A percentile compares a stretch with the other conserved stretches of the same genome.
Evolutionary conservation across 1,140 invertebrate genomes (phyloP).

Genomic region (Calliopsis andreniformis): DNA sequence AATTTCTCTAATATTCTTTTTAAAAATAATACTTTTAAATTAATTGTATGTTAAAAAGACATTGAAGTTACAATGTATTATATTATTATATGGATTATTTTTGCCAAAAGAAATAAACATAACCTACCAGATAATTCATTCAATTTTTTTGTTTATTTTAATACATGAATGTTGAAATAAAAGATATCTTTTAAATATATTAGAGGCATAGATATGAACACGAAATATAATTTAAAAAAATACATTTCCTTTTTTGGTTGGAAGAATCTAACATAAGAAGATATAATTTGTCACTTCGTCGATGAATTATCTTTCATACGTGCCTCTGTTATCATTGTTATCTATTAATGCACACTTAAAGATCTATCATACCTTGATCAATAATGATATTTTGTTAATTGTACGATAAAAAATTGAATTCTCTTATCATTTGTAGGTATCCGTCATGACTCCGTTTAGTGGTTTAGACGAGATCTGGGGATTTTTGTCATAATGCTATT

Average conservation of each 20-base stretch:
- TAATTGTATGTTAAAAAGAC: neutral
- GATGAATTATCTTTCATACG: slow-evolving; percentile 7
- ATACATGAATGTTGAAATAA: neutral
- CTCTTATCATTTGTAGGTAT: slow-evolving; percentile 59
- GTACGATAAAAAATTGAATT: slow-evolving; percentile 46
- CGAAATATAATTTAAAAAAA: slow-evolving; percentile 12
- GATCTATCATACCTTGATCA: slow-evolving; percentile 50
- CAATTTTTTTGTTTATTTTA: neutral
- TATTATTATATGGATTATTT: neutral
- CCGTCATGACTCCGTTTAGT: slow-evolving; percentile 16
- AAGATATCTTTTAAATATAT: neutral
- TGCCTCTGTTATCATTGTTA: slow-evolving; percentile 15
- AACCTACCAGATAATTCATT: slow-evolving; percentile 30
- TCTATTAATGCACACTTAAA: slow-evolving; percentile 31
- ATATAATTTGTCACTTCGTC: neutral
- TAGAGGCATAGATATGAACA: neutral
- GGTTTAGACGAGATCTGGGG: slow-evolving; percentile 23
- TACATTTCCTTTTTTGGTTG: neutral
- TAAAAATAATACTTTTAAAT: neutral
- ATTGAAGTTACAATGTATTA: neutral
- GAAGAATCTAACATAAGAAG: neutral
- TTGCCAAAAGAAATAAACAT: slow-evolving; percentile 48
- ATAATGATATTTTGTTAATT: slow-evolving; percentile 49
- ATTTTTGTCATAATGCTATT: slow-evolving; percentile 2
- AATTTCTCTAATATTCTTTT: neutral